Percentiles rank a stretch among this genome's conserved stretches.
These are phyloP conservation scores for Rhagophthalmus giganteus DNA, from an alignment of 2,888 invertebrate species.

Conservation along the genomic window DNA sequence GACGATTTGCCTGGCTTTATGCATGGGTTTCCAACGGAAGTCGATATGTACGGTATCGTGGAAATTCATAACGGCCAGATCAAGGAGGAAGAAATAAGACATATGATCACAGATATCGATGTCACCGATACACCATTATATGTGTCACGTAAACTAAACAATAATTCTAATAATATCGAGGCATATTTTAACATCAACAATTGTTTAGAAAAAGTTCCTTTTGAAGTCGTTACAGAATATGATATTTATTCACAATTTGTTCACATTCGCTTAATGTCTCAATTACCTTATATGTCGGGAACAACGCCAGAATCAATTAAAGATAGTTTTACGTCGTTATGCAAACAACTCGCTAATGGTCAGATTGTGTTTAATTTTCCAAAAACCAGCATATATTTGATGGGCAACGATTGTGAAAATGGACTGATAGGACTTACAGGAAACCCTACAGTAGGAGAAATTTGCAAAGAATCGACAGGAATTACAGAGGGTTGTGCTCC, in stretches of 20 bases:
- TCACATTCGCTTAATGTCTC: conserved; percentile 69
- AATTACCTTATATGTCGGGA: conserved; percentile 67
- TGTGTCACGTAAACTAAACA: conserved; percentile 61
- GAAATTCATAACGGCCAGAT: conserved; percentile 66
- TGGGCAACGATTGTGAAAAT: conserved; percentile 64
- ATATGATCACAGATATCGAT: conserved; percentile 68
- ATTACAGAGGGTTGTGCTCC: conserved; percentile 38
- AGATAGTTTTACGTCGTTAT: conserved; percentile 64
- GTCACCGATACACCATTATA: conserved; percentile 80
- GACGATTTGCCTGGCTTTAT: conserved; percentile 61
- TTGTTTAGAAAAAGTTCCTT: conserved; percentile 67
- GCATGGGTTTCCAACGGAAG: conserved; percentile 72
- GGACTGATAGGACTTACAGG: conserved; percentile 59
- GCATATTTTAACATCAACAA: conserved; percentile 73
- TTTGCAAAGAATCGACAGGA: conserved; percentile 43
- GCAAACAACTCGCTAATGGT: conserved; percentile 74
- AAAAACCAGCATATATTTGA: conserved; percentile 66
- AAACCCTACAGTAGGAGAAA: conserved; percentile 60
- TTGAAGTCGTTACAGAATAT: conserved; percentile 64
- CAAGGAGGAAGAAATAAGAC: conserved; percentile 64
- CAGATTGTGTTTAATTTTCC: conserved; percentile 72
- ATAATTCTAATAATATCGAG: conserved; percentile 62
- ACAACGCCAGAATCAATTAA: conserved; percentile 62
- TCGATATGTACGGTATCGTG: conserved; percentile 76
- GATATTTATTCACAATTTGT: conserved; percentile 71